Base-by-base conservation (phyloP, 2,888 invertebrate genomes). In the Dasysyrphus tricinctus region DNA sequence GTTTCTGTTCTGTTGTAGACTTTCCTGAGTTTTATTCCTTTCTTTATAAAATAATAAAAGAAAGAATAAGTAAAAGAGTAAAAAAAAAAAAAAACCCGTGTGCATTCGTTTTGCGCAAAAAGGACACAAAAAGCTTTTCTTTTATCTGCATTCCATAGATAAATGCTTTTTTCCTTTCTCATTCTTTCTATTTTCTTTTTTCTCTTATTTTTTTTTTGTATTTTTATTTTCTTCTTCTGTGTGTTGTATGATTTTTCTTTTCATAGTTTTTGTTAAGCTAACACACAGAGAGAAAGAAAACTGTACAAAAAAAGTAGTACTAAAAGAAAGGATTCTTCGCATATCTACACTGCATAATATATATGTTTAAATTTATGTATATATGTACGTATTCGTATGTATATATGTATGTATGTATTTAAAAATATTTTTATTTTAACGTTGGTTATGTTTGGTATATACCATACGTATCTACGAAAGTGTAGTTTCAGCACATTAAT, bases 121-220 rank as follows among this genome's bases (percentile, higher is more conserved):
- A 86, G 74, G 78, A 86, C 77, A 86, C 77, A 86, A 81, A 81
- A 81, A 86, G 85, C 81, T 81, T 81, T 86, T 86, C 74, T 81
- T 80, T 84, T 85, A 54, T 49, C 67, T 69, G 29, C 80, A 72
- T 85, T 78, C 81, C 69, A 81, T 76, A 73, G 72, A 77, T 80
- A 44, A 57, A 75, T 72, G 59, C 19, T 65, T 57, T 57, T 77
- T 70, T 72, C 49, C 12, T 80, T 51, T 65, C 54, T 54, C 54
- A 54, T 54, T 54, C 54, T 54, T 54, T 54, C 29, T 54, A 32
- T 54, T 54, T 72, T 44, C 7, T 72, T 37, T 59, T 32, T 72
- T 42, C n/a, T 19, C 47, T 56, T 56, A 39, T 69, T 16, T 24
- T 56, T 57, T 42, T 39, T 39, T 5, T 44, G 16, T 54, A 12